A percentile compares a stretch with the other conserved stretches of the same genome.
Conservation (phyloP, 2,888 invertebrate species). For the Dermolepida albohirtum region DNA sequence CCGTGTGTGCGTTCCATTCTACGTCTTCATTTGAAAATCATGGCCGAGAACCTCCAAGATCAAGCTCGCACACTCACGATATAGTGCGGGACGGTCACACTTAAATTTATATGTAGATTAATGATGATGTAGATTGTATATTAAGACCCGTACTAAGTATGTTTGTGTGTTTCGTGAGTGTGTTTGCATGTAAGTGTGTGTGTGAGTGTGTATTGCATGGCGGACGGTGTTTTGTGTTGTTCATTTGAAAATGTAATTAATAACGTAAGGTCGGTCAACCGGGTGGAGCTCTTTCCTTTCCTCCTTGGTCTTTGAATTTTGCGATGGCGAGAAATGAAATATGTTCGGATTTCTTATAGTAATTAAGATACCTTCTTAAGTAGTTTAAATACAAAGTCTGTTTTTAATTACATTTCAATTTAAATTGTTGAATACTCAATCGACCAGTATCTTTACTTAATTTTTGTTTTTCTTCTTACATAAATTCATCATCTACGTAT, state of each 20-base stretch:
- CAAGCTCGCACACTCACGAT: conserved; percentile 39
- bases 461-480: too few species aligned
- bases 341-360: not conserved
- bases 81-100: conserved; percentile 52
- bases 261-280: conserved; percentile 39
- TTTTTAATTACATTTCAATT: conserved; percentile 5
- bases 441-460: too few species aligned
- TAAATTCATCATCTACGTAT: too few species aligned
- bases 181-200: not conserved
- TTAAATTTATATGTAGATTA: conserved; percentile 52
- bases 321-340: not conserved
- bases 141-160: conserved; percentile 53
- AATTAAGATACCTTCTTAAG: too few species aligned
- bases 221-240: conserved; percentile 49
- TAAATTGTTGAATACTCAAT: too few species aligned
- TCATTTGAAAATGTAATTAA: conserved; percentile 51
- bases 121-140: conserved; percentile 49
- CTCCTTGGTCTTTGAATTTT: not conserved
- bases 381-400: not conserved
- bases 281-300: not conserved
- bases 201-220: not conserved
- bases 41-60: conserved; percentile 49
- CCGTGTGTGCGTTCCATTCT: conserved; percentile 49
- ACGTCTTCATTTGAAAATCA: conserved; percentile 56
- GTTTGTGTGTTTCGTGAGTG: conserved; percentile 48